Evolutionary conservation across 2,113 vertebrate genomes (phyloP).

Genomic region (Etia nguti): DNA sequence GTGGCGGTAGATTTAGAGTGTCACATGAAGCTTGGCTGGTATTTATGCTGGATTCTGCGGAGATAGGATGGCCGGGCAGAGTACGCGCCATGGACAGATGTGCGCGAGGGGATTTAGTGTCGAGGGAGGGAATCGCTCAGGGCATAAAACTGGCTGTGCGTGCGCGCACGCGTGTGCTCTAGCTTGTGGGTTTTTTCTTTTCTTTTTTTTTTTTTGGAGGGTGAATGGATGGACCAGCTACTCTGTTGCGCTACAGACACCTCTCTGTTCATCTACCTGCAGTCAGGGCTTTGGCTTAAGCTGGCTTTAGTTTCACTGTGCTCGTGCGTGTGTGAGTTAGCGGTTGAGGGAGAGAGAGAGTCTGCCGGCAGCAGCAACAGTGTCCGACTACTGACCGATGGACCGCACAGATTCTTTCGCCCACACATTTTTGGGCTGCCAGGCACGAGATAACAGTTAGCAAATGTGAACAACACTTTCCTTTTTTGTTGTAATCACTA

Average conservation of each 20-base stretch:
- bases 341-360: neutral
- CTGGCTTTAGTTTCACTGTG: neutral
- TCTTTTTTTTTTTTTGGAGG: neutral
- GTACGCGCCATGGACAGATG: slow-evolving; percentile 67
- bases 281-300: slow-evolving; percentile 16
- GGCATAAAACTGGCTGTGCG: slow-evolving; percentile 44
- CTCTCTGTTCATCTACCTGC: slow-evolving; percentile 44
- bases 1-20: slow-evolving; percentile 32
- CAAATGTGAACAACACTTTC: neutral
- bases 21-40: slow-evolving; percentile 12
- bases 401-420: slow-evolving; percentile 47
- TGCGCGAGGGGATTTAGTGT: slow-evolving; percentile 65
- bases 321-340: neutral
- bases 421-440: slow-evolving; percentile 29
- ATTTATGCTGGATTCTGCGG: slow-evolving; percentile 8
- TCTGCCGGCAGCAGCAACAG: slow-evolving; percentile 52
- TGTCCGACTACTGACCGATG: slow-evolving; percentile 47
- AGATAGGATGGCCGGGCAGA: slow-evolving; percentile 28
- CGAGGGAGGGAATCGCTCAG: slow-evolving; percentile 63
- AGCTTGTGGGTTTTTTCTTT: neutral
- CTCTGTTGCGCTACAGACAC: neutral
- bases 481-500: neutral
- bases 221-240: slow-evolving; percentile 14
- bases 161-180: neutral
- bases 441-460: neutral